These are phyloP conservation scores for Malaclemys terrapin DNA, from an alignment of 2,113 vertebrate genomes.

Conservation along the genomic window DNA sequence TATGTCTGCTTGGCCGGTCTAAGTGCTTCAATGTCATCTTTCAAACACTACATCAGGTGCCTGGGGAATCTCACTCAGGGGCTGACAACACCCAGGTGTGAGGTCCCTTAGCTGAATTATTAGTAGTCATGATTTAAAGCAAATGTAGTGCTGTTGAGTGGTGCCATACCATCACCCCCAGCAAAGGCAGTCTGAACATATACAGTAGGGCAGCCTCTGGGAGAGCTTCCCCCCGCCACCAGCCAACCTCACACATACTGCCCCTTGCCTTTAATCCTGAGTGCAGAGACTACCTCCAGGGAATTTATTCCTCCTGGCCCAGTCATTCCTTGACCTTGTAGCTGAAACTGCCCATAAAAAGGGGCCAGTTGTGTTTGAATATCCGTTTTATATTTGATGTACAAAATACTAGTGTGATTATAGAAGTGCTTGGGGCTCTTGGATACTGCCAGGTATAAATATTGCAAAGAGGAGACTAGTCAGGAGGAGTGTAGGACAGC, in stretches of 20 bases:
- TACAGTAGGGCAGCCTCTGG: not conserved
- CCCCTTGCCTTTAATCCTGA: not conserved
- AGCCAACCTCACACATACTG: not conserved
- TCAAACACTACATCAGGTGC: not conserved
- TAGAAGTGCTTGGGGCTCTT: too few species aligned
- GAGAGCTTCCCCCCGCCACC: not conserved
- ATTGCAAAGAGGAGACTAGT: not conserved
- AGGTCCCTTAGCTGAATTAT: not conserved
- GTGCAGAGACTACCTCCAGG: not conserved
- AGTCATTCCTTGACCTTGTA: not conserved
- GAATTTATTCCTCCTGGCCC: not conserved
- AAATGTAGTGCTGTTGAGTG: not conserved
- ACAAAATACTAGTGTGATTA: too few species aligned
- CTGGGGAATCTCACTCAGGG: not conserved
- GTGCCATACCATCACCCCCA: not conserved
- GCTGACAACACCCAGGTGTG: not conserved
- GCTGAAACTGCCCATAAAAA: not conserved
- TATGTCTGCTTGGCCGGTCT: not conserved
- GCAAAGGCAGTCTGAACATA: not conserved
- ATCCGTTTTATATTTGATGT: not conserved
- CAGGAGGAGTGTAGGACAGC: not conserved
- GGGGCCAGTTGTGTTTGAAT: not conserved
- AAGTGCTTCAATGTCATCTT: not conserved
- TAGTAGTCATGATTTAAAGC: not conserved
- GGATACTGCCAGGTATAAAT: not conserved